Percentiles rank a stretch among this genome's conserved stretches.
Evolutionary conservation across 2,113 vertebrate genomes (phyloP).

Genomic region (Antidorcas marsupialis): DNA sequence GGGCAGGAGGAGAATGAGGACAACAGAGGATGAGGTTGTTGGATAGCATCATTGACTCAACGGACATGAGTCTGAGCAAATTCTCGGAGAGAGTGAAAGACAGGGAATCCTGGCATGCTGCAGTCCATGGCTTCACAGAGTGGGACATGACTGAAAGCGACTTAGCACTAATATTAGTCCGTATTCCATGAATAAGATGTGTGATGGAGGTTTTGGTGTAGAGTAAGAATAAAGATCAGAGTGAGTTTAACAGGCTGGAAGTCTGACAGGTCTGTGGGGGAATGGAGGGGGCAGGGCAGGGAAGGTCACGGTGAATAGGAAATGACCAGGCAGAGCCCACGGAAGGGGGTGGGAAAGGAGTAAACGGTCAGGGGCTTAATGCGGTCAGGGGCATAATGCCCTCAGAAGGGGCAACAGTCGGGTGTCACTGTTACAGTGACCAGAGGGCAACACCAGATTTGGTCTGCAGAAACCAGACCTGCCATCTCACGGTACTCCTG

Average conservation of each 20-base stretch:
- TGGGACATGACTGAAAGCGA: not conserved
- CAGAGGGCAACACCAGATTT: not conserved
- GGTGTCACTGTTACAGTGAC: not conserved
- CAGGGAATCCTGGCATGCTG: not conserved
- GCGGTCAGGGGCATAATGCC: no score
- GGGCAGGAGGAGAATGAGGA: not conserved
- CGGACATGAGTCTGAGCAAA: not conserved
- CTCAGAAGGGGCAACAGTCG: not conserved
- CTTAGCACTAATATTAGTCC: not conserved
- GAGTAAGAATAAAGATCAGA: not conserved
- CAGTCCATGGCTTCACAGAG: not conserved
- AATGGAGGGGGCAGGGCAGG: fast-evolving
- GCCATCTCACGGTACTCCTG: fast-evolving
- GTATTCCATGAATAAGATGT: not conserved
- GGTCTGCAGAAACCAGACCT: not conserved
- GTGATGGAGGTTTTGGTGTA: fast-evolving
- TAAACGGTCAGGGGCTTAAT: no score
- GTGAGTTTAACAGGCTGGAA: not conserved
- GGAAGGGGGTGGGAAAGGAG: not conserved
- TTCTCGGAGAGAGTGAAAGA: not conserved
- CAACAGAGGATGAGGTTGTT: not conserved
- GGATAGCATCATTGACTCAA: not conserved
- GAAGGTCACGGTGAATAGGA: not conserved
- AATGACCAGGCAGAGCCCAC: not conserved
- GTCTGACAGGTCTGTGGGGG: not conserved